Base-by-base conservation (phyloP, 2,888 invertebrate genomes). In the Orchesella flavescens region DNA sequence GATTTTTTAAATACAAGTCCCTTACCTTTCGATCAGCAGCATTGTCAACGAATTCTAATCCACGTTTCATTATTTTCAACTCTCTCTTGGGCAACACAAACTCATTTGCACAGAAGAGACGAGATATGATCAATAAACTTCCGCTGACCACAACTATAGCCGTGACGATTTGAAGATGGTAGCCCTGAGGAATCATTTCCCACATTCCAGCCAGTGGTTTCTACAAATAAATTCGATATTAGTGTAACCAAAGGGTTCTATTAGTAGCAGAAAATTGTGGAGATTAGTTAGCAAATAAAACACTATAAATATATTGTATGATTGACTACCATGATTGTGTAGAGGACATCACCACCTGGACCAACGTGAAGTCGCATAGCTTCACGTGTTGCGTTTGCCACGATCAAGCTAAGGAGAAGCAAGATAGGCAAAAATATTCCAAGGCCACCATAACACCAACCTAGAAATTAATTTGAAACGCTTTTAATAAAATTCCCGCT, bases 331-430 rank as follows among this genome's bases (percentile, higher is more conserved):
- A 86, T 82, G n/a, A 87, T 24, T 3, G 72, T 66, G 23, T 85
- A 85, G 34, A 88, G 34, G 4, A 86, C 49, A 61, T 86, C 86
- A 61, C 86, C 84, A 34, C 84, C 83, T 17, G 73, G 72, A 9
- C 88, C 88, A 55, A 88, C 68, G 61, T 88, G 88, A 13, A 75
- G 44, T 4, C 85, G 72, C 88, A 88, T 88, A 1, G 86, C 85
- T 75, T 84, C 81, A 44, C 75, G 80, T 0, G 87, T 77, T 0
- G 88, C 80, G 68, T 88, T 87, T 7, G 86, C 87, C 3, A 88
- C 87, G 19, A 87, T 81, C 63, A 88, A 65, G 61, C 85, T 86
- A 0, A 84, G 80, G 55, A 87, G 84, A 13, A 88, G 83, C 10
- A 87, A 23, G 13, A 88, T 46, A 5, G 88, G 88, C 13, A 88